phyloP scores from a whole-genome alignment of 2,797 vertebrate genomes.

The Rhinophrynus dorsalis region DNA sequence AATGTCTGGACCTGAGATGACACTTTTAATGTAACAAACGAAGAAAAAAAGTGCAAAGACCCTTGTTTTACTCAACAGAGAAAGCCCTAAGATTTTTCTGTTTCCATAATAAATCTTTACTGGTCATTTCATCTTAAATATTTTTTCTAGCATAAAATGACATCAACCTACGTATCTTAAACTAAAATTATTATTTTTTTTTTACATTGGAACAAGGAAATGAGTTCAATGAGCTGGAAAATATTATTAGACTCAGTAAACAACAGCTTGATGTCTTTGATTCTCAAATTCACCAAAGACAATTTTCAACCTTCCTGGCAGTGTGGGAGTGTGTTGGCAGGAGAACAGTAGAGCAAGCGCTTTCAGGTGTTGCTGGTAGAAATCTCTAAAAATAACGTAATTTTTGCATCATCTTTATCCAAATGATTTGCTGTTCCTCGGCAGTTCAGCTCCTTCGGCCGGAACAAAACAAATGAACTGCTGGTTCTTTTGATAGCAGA shows the following conservation, averaged over 20 bases:
- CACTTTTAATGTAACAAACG: no score
- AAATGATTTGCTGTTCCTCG: not conserved
- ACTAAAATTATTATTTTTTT: no score
- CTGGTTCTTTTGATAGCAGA: not conserved
- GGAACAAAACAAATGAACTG: not conserved
- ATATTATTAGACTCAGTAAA: constrained; percentile 30
- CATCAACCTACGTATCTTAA: no score
- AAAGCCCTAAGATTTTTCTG: no score
- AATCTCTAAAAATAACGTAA: constrained; percentile 19
- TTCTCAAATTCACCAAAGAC: constrained; percentile 1
- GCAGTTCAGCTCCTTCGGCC: not conserved
- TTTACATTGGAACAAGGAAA: not conserved
- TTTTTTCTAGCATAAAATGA: no score
- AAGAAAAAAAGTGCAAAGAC: no score
- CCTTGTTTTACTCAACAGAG: no score
- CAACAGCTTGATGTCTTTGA: constrained; percentile 24
- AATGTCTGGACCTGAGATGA: no score
- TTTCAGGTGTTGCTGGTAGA: constrained; percentile 14
- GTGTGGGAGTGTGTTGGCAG: constrained; percentile 25
- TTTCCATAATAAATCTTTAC: no score
- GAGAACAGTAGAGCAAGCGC: not conserved
- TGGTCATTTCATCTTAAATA: no score
- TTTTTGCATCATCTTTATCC: not conserved
- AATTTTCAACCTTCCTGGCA: not conserved
- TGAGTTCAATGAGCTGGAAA: constrained; percentile 2